Conservation (phyloP, 1,140 invertebrate species). For the Andrena cerasifolii region DNA sequence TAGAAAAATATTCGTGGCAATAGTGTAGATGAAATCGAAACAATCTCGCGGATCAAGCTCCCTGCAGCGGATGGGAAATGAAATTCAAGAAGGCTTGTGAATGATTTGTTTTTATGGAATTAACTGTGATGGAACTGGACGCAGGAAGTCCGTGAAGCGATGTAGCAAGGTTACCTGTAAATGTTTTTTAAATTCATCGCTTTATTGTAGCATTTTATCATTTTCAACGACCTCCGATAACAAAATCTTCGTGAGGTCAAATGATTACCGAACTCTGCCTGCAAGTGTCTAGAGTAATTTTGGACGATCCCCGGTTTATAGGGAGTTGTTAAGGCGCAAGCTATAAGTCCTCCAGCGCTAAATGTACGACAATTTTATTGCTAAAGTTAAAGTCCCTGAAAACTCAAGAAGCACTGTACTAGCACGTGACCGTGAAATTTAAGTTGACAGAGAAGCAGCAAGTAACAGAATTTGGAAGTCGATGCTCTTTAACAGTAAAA, state of each 20-base stretch:
- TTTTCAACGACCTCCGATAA: too few relatives aligned
- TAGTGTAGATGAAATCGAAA: background rate
- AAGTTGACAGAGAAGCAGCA: background rate
- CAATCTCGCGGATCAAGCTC: background rate
- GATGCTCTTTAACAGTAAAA: background rate
- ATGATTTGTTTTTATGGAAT: slow-evolving; percentile 9
- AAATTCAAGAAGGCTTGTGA: background rate
- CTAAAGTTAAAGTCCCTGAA: too few relatives aligned
- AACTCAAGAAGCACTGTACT: too few relatives aligned
- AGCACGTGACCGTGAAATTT: background rate
- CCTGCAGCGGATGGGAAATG: slow-evolving; percentile 2
- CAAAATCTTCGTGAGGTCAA: too few relatives aligned
- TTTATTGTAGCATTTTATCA: too few relatives aligned
- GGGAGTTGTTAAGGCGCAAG: too few relatives aligned
- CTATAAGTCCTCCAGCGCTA: too few relatives aligned
- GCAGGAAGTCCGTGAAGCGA: background rate
- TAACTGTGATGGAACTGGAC: background rate
- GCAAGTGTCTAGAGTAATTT: background rate
- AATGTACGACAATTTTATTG: too few relatives aligned
- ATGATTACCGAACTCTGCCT: too few relatives aligned
- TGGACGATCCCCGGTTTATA: too few relatives aligned
- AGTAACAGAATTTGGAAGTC: background rate
- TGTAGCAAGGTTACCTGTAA: background rate
- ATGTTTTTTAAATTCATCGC: background rate
- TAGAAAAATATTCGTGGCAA: slow-evolving; percentile 20